Base-by-base conservation (phyloP, 1,140 invertebrate species). In the Portunus trituberculatus region DNA sequence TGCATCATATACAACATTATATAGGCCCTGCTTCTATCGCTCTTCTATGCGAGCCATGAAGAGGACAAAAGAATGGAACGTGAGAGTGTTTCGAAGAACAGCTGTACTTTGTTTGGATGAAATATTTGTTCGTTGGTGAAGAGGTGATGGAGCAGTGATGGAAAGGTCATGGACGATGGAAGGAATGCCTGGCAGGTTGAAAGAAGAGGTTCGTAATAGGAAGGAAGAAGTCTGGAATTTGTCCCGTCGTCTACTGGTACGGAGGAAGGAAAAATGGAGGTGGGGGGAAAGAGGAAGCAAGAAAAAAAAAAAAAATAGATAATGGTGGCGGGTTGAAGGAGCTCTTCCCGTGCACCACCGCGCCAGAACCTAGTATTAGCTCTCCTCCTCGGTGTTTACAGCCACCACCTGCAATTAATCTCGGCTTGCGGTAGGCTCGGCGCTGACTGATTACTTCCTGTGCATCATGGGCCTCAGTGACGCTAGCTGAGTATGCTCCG, bases 361-460 rank as follows among this genome's bases (percentile, higher is more conserved):
- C 59, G 14, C 90, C 90, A 91, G 52, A 91, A 76, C 59, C 90
- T 76, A 25, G 4, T 3, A 91, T 91, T 76, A 76, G 0, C 29
- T 67, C 48, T 32, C 3, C 28, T 32, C 32, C 16, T 39, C n/a
- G 20, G 90, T 76, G 48, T 31, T 76, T 91, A 91, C 28, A 4
- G 29, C 25, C 28, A 91, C 29, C 39, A 76, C 52, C 52, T 76
- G 52, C 32, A 91, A 76, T 91, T 91, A 67, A 39, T 76, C 12
- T 32, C 20, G 10, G 14, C n/a, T 52, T 52, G 46, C 14, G 89
- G 48, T 31, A 46, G 48, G 89, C 67, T 32, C 67, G 16, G 52
- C 48, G 29, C 7, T 32, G 67, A 31, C 28, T 32, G 59, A 20
- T 16, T 91, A 28, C 28, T 91, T 32, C 90, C 46, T 20, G 46